These are phyloP conservation scores for Coregonus clupeaformis DNA, from an alignment of 2,113 vertebrate genomes.

Conservation along the genomic window DNA sequence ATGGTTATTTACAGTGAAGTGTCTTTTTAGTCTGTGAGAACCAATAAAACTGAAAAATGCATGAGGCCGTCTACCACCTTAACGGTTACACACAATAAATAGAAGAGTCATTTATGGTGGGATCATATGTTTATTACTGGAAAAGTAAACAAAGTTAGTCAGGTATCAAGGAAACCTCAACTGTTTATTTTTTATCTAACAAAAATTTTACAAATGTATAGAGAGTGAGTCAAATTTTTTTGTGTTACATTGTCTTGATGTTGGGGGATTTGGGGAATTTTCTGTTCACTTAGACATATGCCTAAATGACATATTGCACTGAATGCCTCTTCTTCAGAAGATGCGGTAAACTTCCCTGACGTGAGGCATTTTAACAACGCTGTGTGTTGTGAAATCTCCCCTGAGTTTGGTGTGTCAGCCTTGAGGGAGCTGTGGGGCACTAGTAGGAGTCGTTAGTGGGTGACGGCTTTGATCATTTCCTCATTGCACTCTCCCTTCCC, in stretches of 20 bases:
- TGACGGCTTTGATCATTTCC: not conserved
- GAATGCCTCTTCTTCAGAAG: conserved; percentile 22
- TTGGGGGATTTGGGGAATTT: too few relatives aligned
- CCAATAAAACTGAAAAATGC: too few relatives aligned
- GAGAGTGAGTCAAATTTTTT: conserved; percentile 1
- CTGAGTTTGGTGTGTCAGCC: conserved; percentile 15
- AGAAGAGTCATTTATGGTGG: not conserved
- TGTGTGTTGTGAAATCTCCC: conserved; percentile 23
- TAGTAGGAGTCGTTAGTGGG: too few relatives aligned
- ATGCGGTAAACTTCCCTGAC: conserved; percentile 20
- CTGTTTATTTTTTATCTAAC: too few relatives aligned
- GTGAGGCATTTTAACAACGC: conserved; percentile 19
- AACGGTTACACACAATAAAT: too few relatives aligned
- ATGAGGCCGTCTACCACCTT: too few relatives aligned
- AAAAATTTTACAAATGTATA: not conserved
- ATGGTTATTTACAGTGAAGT: too few relatives aligned
- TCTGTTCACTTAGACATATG: conserved; percentile 4
- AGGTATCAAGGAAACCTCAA: not conserved
- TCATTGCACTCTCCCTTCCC: conserved; percentile 7
- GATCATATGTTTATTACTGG: not conserved
- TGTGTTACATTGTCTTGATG: not conserved
- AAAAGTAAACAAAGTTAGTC: not conserved
- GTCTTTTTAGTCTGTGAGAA: too few relatives aligned
- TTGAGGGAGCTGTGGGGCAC: conserved; percentile 10
- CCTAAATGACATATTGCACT: conserved; percentile 4